phyloP scores from a whole-genome alignment of 2,888 invertebrate genomes.

The Anagyrus pseudococci region DNA sequence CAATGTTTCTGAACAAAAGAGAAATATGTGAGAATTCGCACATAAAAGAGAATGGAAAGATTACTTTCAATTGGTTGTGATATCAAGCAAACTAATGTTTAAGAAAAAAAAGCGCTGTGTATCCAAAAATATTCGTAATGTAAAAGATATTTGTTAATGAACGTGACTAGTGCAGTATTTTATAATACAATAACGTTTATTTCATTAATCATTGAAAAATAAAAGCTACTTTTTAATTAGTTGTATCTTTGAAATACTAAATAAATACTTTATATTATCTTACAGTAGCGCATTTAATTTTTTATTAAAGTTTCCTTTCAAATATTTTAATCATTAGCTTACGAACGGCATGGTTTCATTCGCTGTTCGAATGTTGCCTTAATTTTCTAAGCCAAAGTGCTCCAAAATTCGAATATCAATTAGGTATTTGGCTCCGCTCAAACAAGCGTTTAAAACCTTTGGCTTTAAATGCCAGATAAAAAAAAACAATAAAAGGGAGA shows the following conservation, averaged over 20 bases:
- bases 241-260: slow-evolving; percentile 11
- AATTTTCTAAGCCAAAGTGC: no score
- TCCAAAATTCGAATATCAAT: no score
- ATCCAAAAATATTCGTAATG: slow-evolving; percentile 14
- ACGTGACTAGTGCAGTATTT: slow-evolving; percentile 38
- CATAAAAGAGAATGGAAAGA: slow-evolving; percentile 11
- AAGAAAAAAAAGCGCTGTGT: slow-evolving; percentile 22
- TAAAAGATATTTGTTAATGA: slow-evolving; percentile 24
- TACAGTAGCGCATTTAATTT: no score
- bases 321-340: neutral
- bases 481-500: no score
- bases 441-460: no score
- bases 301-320: slow-evolving; percentile 6
- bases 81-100: slow-evolving; percentile 26
- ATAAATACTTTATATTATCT: slow-evolving; percentile 20
- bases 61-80: slow-evolving; percentile 34
- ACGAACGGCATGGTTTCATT: no score
- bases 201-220: slow-evolving; percentile 26
- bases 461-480: no score
- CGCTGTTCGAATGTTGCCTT: no score
- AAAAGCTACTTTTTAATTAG: slow-evolving; percentile 21
- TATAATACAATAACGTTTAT: slow-evolving; percentile 22
- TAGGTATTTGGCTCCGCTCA: no score
- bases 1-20: slow-evolving; percentile 14
- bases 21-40: slow-evolving; percentile 15